A percentile compares a stretch with the other conserved stretches of the same genome.
Conservation (phyloP, 2,888 invertebrate genomes). For the Linhomoeus sp. region DNA sequence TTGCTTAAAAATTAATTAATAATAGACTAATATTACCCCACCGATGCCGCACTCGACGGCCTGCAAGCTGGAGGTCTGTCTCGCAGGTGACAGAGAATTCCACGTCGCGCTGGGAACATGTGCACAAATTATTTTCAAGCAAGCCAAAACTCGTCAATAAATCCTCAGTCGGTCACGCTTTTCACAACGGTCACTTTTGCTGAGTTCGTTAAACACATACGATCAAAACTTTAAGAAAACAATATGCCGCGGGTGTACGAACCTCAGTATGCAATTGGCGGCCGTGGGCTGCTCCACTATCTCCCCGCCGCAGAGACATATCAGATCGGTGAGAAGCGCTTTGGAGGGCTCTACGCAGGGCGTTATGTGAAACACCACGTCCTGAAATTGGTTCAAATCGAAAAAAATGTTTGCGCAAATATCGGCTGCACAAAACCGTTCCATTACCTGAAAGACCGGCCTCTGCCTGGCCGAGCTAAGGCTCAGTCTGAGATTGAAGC, state of each 20-base stretch:
- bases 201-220: too few relatives aligned
- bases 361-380: conserved; percentile 68
- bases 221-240: too few relatives aligned
- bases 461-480: conserved; percentile 48
- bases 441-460: conserved; percentile 45
- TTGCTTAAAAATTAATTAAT: conserved; percentile 1
- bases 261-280: conserved; percentile 30
- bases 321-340: conserved; percentile 51
- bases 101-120: conserved; percentile 26
- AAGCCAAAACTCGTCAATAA: too few relatives aligned
- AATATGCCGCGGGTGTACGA: too few relatives aligned
- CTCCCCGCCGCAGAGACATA: conserved; percentile 66
- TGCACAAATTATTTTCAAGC: too few relatives aligned
- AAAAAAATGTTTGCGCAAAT: too few relatives aligned
- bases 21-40: conserved; percentile 28
- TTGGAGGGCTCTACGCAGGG: conserved; percentile 65
- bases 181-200: too few relatives aligned
- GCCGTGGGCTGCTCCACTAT: conserved; percentile 55
- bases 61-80: conserved; percentile 64
- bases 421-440: neutral
- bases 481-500: conserved; percentile 57
- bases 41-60: conserved; percentile 44
- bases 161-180: too few relatives aligned
- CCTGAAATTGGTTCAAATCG: conserved; percentile 33
- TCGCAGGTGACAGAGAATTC: conserved; percentile 63